Evolutionary conservation across 2,113 vertebrate genomes (phyloP).

Genomic region (Oryzias woworae): DNA sequence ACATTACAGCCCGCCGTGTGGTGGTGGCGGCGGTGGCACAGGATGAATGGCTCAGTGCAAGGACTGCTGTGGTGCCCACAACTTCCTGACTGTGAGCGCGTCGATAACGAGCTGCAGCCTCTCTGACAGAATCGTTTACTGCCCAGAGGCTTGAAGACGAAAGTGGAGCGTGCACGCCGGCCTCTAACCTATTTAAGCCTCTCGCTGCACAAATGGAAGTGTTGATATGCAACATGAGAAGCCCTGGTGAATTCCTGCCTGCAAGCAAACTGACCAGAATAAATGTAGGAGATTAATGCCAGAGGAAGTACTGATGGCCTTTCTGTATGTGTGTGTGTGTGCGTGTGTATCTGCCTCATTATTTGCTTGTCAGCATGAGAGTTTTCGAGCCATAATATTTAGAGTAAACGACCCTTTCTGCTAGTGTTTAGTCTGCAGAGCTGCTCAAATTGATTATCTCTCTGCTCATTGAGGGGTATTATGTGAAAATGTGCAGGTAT

Average conservation of each 20-base stretch:
- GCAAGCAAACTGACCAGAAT: conserved; percentile 64
- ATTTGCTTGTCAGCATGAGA: conserved; percentile 35
- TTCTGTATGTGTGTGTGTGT: conserved; percentile 25
- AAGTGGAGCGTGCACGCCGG: conserved; percentile 61
- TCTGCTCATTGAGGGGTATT: not conserved
- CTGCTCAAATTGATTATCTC: conserved; percentile 7
- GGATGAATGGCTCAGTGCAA: conserved; percentile 17
- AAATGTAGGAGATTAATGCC: conserved; percentile 63
- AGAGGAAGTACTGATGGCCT: conserved; percentile 41
- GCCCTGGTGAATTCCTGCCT: conserved; percentile 69
- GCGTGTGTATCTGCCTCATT: conserved; percentile 20
- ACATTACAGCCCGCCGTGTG: conserved; percentile 18
- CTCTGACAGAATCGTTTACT: conserved; percentile 69
- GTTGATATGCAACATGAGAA: conserved; percentile 75
- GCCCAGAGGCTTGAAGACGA: conserved; percentile 62
- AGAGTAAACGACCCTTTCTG: conserved; percentile 7
- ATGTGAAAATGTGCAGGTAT: conserved; percentile 13
- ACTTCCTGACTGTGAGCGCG: conserved; percentile 50
- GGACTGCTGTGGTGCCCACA: conserved; percentile 28
- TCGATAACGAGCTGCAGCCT: conserved; percentile 70
- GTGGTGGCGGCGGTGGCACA: conserved; percentile 23
- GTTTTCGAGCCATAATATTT: conserved; percentile 13
- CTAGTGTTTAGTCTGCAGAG: conserved; percentile 1
- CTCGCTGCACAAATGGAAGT: conserved; percentile 67
- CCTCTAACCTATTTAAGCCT: conserved; percentile 71